Evolutionary conservation across 1,140 invertebrate species (phyloP).

Genomic region (Oedothorax gibbosus): DNA sequence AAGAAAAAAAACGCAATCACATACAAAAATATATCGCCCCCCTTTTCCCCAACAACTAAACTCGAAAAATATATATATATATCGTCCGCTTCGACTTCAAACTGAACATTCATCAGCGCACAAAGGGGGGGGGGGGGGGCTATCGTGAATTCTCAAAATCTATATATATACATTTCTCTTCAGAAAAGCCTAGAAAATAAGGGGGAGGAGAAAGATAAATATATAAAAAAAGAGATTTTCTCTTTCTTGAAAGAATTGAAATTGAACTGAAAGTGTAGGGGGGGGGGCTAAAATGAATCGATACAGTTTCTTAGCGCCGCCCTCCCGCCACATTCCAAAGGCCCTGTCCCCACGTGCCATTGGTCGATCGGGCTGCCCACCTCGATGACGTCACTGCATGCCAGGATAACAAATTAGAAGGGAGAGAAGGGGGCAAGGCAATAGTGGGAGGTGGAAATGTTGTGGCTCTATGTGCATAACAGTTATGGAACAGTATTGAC

Average conservation of each 20-base stretch:
- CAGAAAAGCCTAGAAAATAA: background rate
- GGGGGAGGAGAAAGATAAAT: background rate
- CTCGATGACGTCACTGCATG: conserved; percentile 50
- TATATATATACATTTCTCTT: background rate
- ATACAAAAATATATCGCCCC: too few relatives aligned
- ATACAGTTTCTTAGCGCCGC: conserved; percentile 54
- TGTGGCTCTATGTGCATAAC: too few relatives aligned
- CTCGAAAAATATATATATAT: conserved; percentile 4
- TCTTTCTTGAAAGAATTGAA: conserved; percentile 45
- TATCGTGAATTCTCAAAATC: conserved; percentile 11
- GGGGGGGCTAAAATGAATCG: conserved; percentile 28
- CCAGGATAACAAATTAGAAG: conserved; percentile 57
- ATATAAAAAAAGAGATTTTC: conserved; percentile 9
- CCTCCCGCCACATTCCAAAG: conserved; percentile 55
- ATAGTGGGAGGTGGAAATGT: too few relatives aligned
- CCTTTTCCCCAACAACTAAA: background rate
- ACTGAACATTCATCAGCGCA: conserved; percentile 55
- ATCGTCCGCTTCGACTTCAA: conserved; percentile 30
- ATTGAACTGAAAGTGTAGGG: conserved; percentile 54
- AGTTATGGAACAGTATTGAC: too few relatives aligned
- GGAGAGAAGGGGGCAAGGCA: conserved; percentile 2
- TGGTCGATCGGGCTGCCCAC: conserved; percentile 44
- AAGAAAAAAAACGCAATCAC: too few relatives aligned
- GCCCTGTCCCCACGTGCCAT: conserved; percentile 14
- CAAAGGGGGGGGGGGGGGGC: background rate